Evolutionary conservation across 2,797 vertebrate genomes (phyloP).

Genomic region (Channallabes apus): DNA sequence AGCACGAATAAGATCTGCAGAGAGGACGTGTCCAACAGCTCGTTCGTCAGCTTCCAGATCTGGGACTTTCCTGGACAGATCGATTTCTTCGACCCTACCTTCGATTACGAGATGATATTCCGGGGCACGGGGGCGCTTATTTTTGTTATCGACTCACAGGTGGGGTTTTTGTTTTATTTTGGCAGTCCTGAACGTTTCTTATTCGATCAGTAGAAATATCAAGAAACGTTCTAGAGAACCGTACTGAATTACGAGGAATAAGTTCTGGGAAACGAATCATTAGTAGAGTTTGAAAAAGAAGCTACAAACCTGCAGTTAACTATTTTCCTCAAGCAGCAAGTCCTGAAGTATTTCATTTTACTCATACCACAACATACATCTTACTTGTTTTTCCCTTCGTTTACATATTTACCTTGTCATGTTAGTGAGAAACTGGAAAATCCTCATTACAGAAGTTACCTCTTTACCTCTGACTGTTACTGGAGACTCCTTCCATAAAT

Average conservation of each 20-base stretch:
- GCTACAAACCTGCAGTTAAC: background rate
- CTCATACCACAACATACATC: background rate
- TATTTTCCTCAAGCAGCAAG: background rate
- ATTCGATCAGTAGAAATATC: background rate
- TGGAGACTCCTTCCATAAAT: background rate
- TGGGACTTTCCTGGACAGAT: constrained; percentile 93
- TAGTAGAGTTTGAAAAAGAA: background rate
- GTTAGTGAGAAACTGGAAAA: background rate
- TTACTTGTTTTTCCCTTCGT: background rate
- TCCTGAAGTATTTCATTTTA: background rate
- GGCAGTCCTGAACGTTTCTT: background rate
- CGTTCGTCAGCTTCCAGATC: constrained; percentile 90
- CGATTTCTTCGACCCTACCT: constrained; percentile 89
- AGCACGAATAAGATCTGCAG: constrained; percentile 90
- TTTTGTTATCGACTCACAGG: constrained; percentile 91
- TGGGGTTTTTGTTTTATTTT: constrained; percentile 46
- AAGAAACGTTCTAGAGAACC: background rate
- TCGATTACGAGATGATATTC: constrained; percentile 94
- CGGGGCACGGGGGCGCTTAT: constrained; percentile 87
- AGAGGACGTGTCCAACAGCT: constrained; percentile 89
- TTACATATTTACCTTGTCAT: background rate
- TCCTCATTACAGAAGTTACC: background rate
- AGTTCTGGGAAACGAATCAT: background rate
- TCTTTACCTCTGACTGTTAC: background rate
- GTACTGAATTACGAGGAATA: background rate